Conservation (phyloP, 2,888 invertebrate genomes). For the Exephanes ischioxanthus region DNA sequence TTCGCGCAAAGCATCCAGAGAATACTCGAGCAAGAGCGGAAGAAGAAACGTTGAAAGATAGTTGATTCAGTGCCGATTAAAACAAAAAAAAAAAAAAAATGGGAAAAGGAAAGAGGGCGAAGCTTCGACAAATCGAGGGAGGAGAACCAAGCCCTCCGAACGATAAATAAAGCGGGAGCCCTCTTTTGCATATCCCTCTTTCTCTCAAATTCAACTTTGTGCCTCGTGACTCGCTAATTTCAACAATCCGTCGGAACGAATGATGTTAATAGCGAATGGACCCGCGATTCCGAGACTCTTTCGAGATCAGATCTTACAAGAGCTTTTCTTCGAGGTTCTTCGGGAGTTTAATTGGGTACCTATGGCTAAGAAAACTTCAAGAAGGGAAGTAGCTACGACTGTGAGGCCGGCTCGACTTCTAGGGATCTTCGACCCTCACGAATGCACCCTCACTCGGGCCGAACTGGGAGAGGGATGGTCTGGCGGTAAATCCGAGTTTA, state of each 20-base stretch:
- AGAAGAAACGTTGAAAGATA: conserved; percentile 55
- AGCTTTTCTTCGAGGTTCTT: conserved; percentile 25
- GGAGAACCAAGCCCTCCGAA: conserved; percentile 30
- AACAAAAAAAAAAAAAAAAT: not conserved
- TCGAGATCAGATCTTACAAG: not conserved
- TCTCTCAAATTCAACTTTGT: conserved; percentile 36
- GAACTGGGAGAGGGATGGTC: not conserved
- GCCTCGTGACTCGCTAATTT: conserved; percentile 50
- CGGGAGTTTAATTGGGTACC: conserved; percentile 54
- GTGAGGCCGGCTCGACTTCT: not conserved
- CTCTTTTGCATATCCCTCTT: conserved; percentile 41
- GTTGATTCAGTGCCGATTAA: conserved; percentile 45
- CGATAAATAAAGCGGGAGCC: conserved; percentile 35
- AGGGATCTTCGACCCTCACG: not conserved
- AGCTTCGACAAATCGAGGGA: conserved; percentile 38
- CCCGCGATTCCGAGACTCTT: conserved; percentile 11
- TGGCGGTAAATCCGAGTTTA: conserved; percentile 7
- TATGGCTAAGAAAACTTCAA: conserved; percentile 43
- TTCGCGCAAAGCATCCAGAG: conserved; percentile 49
- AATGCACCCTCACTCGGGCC: conserved; percentile 1
- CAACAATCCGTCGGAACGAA: conserved; percentile 52
- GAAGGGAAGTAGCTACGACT: not conserved
- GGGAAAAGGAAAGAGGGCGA: conserved; percentile 15
- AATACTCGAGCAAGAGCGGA: conserved; percentile 41
- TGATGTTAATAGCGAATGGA: conserved; percentile 22